Base-by-base conservation (phyloP, 2,888 invertebrate species). In the Perithous albicinctus region DNA sequence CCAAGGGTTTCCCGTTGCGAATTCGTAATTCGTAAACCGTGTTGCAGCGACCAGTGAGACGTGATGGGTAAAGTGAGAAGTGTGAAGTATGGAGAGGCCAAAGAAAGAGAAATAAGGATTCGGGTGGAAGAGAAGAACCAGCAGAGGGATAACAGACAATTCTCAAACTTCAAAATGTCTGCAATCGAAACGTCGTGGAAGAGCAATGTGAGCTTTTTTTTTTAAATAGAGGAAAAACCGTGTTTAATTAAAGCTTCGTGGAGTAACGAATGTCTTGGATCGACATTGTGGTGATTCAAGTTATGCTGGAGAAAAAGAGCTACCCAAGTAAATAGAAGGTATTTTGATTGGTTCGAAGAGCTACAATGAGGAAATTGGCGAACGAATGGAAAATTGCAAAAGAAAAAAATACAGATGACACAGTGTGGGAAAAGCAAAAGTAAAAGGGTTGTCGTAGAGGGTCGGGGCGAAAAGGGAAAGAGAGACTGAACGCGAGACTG, bases 21-120 rank as follows among this genome's bases (percentile, higher is more conserved):
- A 80, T 80, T 75, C 56, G 74, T 74, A 64, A 56, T 74, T 69
- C 51, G 66, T 72, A 67, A 54, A 32, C 73, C 67, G 29, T 63
- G n/a, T 29, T 4, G 67, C 59, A 41, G 61, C 32, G 32, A 51
- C 23, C 38, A 38, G 32, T 56, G 43, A 48, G 8, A 76, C 67
- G 75, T 59, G 67, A 67, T 59, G 67, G 15, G 32, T 59, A 56
- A 35, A 46, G 67, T 61, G 35, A 76, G 48, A 67, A 46, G 66
- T 41, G 46, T 35, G 43, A 15, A 29, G 41, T 12, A 43, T 29
- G 20, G 43, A 43, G 26, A 56, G 26, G 20, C 46, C 18, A 20
- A 56, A 23, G 29, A 63, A 48, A 15, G 20, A 38, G 54, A 54
- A 35, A 35, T 26, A 26, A 38, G 41, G 18, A 8, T 10, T 6